Evolutionary conservation across 1,140 invertebrate species (phyloP), one percentile per base, ranked within the genome.

Genomic region (Drosophila trapezifrons): DNA sequence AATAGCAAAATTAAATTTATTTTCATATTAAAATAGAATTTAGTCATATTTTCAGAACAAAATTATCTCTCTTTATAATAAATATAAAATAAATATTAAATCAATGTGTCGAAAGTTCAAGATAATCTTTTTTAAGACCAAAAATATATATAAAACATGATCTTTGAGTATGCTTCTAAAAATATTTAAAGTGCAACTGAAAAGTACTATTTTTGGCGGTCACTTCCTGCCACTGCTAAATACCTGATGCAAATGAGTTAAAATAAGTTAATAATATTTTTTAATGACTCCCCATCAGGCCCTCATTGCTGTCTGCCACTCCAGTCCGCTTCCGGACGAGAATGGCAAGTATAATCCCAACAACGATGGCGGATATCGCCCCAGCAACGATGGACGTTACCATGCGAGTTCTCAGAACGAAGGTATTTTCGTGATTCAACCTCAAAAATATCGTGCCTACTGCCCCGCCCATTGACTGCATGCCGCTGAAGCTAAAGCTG

Each of bases 291-390:
- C 12, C 17, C 17, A 15, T 6, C 64, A 91, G 90, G 83, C 78
- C 57, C 71, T 85, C 65, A 54, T 91, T 78, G 90, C 90, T 75
- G 75, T 91, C 62, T 74, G 81, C 76, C 78, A 72, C 62, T 75
- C 76, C 60, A 78, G 58, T 67, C 90, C 90, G 37, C 83, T 80
- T 46, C 73, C 62, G 17, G 40, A 67, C 42, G 43, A 77, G 18
- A 85, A 90, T 89, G 90, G 90, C 90, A 91, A 91, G 90, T 91
- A 91, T 90, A 74, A 85, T 67, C 82, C 67, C 65, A 25, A 38
- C 47, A 62, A 71, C 63, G 90, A 90, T 45, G 90, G 90, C 63
- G 74, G 55, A 77, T 91, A 91, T 74, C 81, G 49, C 49, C 60
- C 86, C 18, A 52, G 55, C 43, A 80, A 91, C 42, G 90, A 91